Evolutionary conservation across 2,888 invertebrate species (phyloP), one percentile per base, ranked within the genome.

Genomic region (Andrena fulva): DNA sequence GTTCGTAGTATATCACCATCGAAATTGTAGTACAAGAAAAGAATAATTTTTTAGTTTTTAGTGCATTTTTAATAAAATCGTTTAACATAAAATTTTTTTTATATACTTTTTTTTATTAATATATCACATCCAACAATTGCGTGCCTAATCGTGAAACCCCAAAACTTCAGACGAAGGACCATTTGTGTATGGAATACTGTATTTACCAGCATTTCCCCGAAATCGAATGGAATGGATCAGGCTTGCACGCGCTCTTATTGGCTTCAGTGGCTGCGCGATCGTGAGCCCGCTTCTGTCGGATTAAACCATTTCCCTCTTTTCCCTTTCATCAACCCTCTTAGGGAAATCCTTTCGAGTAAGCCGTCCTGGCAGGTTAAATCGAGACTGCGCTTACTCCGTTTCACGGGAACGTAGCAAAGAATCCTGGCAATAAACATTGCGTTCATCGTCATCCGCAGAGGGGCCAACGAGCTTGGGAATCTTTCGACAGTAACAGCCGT

Each of bases 291-390:
- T 83, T 84, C 85, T 80, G 86, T 88, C 80, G 89, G 87, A 90
- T 90, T 90, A 90, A 89, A 86, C 85, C 77, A 85, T 86, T 60
- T 87, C 82, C 90, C 87, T 84, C 60, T 77, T 62, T 77, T 77
- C 77, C 77, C 77, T 80, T 71, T 70, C 71, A 77, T 75, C 77
- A 74, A 78, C 71, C 85, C 85, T 85, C 80, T 86, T 85, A 77
- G 76, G 76, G 80, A 78, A 81, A 86, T 80, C 77, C 70, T 72
- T 63, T 54, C 66, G 63, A 74, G 76, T 71, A 80, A 86, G 72
- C 76, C 68, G 75, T 74, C 77, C 72, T 31, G 31, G 56, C 35
- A 56, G 64, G 72, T 63, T 82, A 77, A 84, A 77, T 77, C 80
- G 74, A 80, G 63, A 82, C 70, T 59, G 54, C 20, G 63, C 70